These are phyloP conservation scores for Callopanchax toddi DNA, from an alignment of 2,113 vertebrate species.

Conservation along the genomic window DNA sequence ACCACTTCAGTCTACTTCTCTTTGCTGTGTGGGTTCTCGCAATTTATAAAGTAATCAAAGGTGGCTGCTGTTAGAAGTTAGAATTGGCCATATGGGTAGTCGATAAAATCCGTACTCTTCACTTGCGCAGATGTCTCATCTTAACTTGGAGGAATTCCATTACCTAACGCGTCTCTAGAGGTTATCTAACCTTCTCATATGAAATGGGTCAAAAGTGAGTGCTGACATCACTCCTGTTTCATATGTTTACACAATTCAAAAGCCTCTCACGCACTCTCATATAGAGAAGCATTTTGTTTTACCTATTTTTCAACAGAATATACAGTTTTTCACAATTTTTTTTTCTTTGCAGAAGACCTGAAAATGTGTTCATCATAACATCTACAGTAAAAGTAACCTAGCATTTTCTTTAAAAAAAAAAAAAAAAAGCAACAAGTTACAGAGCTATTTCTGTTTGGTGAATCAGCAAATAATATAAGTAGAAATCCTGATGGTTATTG, in stretches of 20 bases:
- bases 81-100: neutral
- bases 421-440: too few relatives aligned
- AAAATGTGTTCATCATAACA: neutral
- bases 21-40: slow-evolving; percentile 2
- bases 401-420: too few relatives aligned
- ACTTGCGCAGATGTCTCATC: slow-evolving; percentile 12
- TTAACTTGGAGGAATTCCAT: slow-evolving; percentile 35
- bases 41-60: neutral
- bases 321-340: neutral
- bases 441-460: too few relatives aligned
- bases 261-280: neutral
- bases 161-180: slow-evolving; percentile 38
- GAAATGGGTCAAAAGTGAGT: neutral
- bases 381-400: too few relatives aligned
- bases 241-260: neutral
- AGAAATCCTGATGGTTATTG: too few relatives aligned
- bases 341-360: neutral
- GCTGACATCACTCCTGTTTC: neutral
- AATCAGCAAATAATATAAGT: too few relatives aligned
- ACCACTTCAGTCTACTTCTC: neutral
- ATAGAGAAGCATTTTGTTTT: neutral
- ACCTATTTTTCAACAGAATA: neutral
- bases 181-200: neutral
- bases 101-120: neutral
- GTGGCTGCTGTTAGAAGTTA: too few relatives aligned